Percentiles rank a stretch among this genome's conserved stretches.
Conservation (phyloP, 2,113 vertebrate genomes). For the Sisor rabdophorus region DNA sequence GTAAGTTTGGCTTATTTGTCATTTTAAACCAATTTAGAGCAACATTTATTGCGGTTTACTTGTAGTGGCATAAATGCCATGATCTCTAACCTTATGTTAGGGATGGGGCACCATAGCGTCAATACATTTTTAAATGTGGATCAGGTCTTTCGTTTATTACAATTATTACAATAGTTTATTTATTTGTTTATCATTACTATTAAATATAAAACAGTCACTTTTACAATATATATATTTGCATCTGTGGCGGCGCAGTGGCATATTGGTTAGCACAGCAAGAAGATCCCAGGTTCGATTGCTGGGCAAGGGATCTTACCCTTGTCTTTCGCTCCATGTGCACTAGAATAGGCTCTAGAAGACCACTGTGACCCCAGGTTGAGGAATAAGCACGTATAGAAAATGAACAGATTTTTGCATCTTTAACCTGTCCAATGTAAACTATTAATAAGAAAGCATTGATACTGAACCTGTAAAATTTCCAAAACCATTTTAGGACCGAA, state of each 20-base stretch:
- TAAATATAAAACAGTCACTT: background rate
- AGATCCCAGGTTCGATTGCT: too few relatives aligned
- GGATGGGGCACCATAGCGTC: background rate
- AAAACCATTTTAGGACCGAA: background rate
- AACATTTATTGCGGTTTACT: background rate
- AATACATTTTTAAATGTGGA: background rate
- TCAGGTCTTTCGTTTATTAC: background rate
- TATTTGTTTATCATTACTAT: background rate
- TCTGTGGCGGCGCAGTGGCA: background rate
- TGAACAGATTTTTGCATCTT: too few relatives aligned
- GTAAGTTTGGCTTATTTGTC: slow-evolving; percentile 55
- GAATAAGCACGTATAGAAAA: too few relatives aligned
- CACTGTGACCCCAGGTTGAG: too few relatives aligned
- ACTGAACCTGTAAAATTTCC: background rate
- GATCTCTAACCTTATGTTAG: background rate
- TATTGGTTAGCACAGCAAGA: too few relatives aligned
- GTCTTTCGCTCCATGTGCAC: too few relatives aligned
- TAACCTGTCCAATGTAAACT: background rate
- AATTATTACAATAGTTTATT: background rate
- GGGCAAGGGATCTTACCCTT: too few relatives aligned
- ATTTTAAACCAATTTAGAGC: background rate
- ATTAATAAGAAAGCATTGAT: background rate
- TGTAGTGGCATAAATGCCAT: slow-evolving; percentile 11
- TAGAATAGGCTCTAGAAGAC: too few relatives aligned
- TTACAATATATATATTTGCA: slow-evolving; percentile 6